phyloP scores from a whole-genome alignment of 1,140 invertebrate genomes.

The Ceratitis capitata region DNA sequence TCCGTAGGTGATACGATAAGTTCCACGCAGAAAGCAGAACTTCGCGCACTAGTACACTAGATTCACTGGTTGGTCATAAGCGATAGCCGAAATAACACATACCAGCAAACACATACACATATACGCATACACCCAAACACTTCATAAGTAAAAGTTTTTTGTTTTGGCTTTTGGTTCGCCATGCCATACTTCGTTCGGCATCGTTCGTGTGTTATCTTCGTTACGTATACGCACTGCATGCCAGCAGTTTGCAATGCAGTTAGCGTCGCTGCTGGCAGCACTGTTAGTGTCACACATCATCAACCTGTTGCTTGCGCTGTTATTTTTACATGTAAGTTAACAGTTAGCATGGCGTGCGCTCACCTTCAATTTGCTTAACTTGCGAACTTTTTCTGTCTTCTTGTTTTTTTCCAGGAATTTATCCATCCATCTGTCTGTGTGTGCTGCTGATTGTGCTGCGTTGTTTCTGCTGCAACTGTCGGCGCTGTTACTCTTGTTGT shows the following conservation, averaged over 20 bases:
- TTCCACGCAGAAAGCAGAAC: neutral
- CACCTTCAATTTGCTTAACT: neutral
- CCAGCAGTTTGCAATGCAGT: neutral
- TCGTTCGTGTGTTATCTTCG: neutral
- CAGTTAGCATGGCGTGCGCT: neutral
- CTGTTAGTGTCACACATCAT: neutral
- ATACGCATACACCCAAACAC: too few relatives aligned
- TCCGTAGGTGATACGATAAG: neutral
- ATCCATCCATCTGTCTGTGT: neutral
- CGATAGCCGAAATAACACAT: too few relatives aligned
- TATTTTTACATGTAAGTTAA: neutral
- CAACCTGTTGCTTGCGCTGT: conserved; percentile 1
- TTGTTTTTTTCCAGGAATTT: too few relatives aligned
- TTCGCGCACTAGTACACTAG: neutral
- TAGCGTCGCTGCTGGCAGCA: neutral
- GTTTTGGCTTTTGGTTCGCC: neutral
- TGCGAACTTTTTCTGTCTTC: neutral
- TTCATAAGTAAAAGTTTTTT: too few relatives aligned
- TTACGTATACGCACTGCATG: neutral
- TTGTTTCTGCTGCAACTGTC: neutral
- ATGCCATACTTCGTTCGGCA: neutral
- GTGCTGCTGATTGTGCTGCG: neutral
- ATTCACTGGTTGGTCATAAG: neutral
- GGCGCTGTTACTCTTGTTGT: neutral
- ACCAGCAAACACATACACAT: neutral